Base-by-base conservation (phyloP, 2,888 invertebrate genomes). In the Lapara coniferarum region DNA sequence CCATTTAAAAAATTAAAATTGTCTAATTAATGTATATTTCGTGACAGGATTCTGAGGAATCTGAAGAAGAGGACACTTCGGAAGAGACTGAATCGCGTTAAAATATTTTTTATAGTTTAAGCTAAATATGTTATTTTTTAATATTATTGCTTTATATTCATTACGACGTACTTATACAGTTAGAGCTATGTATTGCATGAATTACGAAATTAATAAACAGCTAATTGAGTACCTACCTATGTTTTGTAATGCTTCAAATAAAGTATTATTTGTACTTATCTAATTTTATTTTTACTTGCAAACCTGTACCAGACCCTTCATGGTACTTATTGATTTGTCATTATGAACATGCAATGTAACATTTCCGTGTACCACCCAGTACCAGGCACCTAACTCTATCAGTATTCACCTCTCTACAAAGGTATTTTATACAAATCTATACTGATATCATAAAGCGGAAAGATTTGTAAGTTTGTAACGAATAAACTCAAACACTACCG, bases 51-150 rank as follows among this genome's bases (percentile, higher is more conserved):
- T 87, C 91, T 1, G 92, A 90, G 66, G 88, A 85, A 67, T 85
- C 89, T 53, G 90, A 85, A 56, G 91, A 89, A 52, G 81, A 85
- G 57, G 87, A 86, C 13, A 83, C 89, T 16, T 88, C 92, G 8
- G 91, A 91, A 73, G 91, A 90, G 69, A 87, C 89, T 1, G 93
- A 92, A 77, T 92, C 92, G 6, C 90, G 89, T 74, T 91, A 81
- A 78, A 75, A 74, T 74, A 77, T 77, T 76, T 70, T 67, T 71
- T 73, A 72, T 6, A 19, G 19, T 37, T 5, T 5, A 6, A 37
- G 2, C 2, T 14, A 44, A 14, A 10, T 51, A 25, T 59, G 10
- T 66, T 5, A 10, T 13, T 3, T 66, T 66, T 37, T 37, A 37
- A 8, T 37, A 37, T 37, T 6, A 37, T 37, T 37, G 37, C 37